These are phyloP conservation scores for Ommatoiulus sabulosus DNA, from an alignment of 2,888 invertebrate genomes.

Conservation along the genomic window DNA sequence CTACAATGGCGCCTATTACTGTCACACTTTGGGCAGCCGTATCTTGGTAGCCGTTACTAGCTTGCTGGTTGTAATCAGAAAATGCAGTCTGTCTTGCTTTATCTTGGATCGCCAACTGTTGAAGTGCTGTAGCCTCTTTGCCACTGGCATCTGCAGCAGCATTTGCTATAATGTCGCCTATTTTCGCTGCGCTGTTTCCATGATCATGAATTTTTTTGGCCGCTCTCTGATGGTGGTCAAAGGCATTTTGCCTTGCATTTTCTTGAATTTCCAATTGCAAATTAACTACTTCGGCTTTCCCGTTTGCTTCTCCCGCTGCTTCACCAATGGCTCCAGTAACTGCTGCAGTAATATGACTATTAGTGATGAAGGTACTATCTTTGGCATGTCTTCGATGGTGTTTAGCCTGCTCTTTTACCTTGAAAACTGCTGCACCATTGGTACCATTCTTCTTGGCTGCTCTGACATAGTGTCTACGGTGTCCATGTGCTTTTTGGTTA, in stretches of 20 bases:
- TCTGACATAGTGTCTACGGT: not conserved
- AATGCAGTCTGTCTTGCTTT: too few relatives aligned
- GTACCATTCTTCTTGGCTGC: not conserved
- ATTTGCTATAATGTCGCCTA: too few relatives aligned
- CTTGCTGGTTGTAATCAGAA: not conserved
- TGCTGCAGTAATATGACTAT: not conserved
- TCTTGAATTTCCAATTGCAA: slow-evolving; percentile 24
- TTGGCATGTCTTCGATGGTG: not conserved
- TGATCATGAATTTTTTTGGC: too few relatives aligned
- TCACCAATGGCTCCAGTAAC: not conserved
- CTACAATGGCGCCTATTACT: not conserved
- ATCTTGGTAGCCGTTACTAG: too few relatives aligned
- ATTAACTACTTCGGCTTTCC: not conserved
- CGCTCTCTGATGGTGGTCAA: not conserved
- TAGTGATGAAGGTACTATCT: too few relatives aligned
- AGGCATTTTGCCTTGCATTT: not conserved
- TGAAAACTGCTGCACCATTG: not conserved
- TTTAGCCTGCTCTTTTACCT: too few relatives aligned
- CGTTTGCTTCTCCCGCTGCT: not conserved
- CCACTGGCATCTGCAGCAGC: too few relatives aligned
- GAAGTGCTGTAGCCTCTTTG: too few relatives aligned
- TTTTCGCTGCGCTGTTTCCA: too few relatives aligned
- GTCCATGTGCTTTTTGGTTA: not conserved
- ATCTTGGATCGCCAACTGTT: too few relatives aligned
- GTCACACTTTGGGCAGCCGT: not conserved